Evolutionary conservation across 2,888 invertebrate genomes (phyloP), one percentile per base, ranked within the genome.

Genomic region (Drosophila parthenogenetica): DNA sequence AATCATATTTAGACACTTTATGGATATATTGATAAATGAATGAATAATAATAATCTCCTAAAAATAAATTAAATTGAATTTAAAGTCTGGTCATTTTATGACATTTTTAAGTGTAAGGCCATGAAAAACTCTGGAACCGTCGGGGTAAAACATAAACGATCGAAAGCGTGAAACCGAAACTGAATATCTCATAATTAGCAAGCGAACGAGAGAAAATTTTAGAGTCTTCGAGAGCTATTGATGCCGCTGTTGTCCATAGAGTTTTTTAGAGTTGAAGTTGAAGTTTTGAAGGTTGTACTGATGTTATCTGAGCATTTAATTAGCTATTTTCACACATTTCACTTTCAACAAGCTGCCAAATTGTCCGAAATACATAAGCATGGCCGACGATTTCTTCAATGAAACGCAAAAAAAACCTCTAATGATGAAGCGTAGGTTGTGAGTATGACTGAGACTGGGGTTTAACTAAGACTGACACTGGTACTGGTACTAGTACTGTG

Each of bases 271-370:
- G 35, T 14, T 45, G 35, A 19, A 45, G 43, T 19, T 59, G 46
- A 45, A 29, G 8, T 29, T 5, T 13, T 35, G 35, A 35, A 35
- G 60, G 10, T 62, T 62, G 55, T 54, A 54, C 58, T 55, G 48
- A 69, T 63, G 70, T 50, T 69, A 73, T 73, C 78, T 84, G 61
- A 70, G 75, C 83, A 80, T 89, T 86, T 86, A 89, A 86, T 89
- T 86, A 86, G 87, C 75, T 65, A 79, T 86, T 86, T 86, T 89
- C 85, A 86, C 85, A 86, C 85, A 87, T 86, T 89, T 89, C 87
- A 86, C 85, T 86, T 86, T 86, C 89, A 83, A 84, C 88, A 68
- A 84, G 87, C 89, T 84, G 83, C 83, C 83, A 84, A 84, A 88
- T 81, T 87, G 85, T 87, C 57, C 70, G 62, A 71, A 68, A 71